Conservation (phyloP, 2,797 vertebrate species). For the Psittacula derbiana region DNA sequence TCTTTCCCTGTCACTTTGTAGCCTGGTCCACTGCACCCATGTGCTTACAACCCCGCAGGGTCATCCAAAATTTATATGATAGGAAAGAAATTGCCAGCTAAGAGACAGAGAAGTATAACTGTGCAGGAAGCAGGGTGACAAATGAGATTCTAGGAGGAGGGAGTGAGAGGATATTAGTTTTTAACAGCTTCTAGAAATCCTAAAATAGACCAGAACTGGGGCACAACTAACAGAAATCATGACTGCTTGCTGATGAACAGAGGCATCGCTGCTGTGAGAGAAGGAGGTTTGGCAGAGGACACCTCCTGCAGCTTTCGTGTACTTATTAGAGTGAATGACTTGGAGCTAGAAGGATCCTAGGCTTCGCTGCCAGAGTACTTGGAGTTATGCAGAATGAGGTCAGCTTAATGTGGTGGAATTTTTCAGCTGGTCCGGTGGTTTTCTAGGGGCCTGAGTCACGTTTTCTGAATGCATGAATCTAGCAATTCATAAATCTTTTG, state of each 20-base stretch:
- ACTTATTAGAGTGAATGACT: neutral
- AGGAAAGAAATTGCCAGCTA: neutral
- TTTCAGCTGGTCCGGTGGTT: conserved; percentile 31
- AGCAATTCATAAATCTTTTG: neutral
- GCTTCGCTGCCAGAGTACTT: neutral
- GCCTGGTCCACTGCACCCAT: neutral
- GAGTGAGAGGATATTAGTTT: conserved; percentile 22
- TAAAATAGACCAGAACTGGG: conserved; percentile 37
- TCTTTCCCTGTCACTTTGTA: neutral
- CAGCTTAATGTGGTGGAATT: conserved; percentile 19
- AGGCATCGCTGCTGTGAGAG: neutral
- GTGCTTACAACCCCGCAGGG: neutral
- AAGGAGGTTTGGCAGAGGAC: conserved; percentile 27
- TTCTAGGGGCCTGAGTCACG: conserved; percentile 5
- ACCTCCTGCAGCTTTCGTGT: neutral
- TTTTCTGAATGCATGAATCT: conserved; percentile 2
- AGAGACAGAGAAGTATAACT: neutral
- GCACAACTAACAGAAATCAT: neutral
- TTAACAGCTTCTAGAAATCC: conserved; percentile 26
- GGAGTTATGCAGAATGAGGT: conserved; percentile 30
- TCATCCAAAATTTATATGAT: neutral
- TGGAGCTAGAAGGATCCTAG: neutral
- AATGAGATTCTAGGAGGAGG: conserved; percentile 1
- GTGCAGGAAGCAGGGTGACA: conserved; percentile 22
- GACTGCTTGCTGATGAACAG: neutral